phyloP scores from a whole-genome alignment of 2,113 vertebrate species.

The Trachemys scripta region DNA sequence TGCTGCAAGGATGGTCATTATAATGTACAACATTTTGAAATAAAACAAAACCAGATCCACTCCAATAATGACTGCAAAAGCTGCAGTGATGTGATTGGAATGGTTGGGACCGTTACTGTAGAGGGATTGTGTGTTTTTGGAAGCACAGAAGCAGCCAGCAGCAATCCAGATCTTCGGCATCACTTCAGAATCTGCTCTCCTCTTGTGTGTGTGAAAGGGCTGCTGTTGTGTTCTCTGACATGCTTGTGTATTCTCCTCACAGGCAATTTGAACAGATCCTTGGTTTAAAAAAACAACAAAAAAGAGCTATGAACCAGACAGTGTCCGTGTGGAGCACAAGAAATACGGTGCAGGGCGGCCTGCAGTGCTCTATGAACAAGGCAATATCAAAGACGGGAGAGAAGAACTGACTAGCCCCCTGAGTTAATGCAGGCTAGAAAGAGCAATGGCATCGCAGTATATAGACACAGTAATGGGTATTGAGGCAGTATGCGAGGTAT shows the following conservation, averaged over 20 bases:
- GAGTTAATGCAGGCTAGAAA: neutral
- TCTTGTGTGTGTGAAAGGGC: neutral
- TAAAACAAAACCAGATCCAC: fast-evolving
- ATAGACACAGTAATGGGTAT: fast-evolving
- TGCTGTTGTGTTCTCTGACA: neutral
- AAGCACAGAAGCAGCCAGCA: neutral
- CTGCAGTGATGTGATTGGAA: neutral
- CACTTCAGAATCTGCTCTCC: fast-evolving
- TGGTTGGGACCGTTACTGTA: neutral
- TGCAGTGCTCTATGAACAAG: neutral
- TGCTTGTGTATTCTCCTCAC: fast-evolving
- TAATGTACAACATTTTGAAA: neutral
- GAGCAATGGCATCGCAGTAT: neutral
- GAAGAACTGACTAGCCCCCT: neutral
- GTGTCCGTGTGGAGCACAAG: neutral
- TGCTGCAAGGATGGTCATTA: neutral
- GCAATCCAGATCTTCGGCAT: fast-evolving
- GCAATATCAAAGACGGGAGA: fast-evolving
- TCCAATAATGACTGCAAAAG: neutral
- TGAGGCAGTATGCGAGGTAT: neutral
- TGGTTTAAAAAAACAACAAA: neutral
- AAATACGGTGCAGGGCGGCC: neutral
- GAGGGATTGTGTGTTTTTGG: neutral
- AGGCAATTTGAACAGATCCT: neutral
- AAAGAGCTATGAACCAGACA: neutral